Evolutionary conservation across 2,888 invertebrate genomes (phyloP), one percentile per base, ranked within the genome.

Genomic region (Pandemis cinnamomeana): DNA sequence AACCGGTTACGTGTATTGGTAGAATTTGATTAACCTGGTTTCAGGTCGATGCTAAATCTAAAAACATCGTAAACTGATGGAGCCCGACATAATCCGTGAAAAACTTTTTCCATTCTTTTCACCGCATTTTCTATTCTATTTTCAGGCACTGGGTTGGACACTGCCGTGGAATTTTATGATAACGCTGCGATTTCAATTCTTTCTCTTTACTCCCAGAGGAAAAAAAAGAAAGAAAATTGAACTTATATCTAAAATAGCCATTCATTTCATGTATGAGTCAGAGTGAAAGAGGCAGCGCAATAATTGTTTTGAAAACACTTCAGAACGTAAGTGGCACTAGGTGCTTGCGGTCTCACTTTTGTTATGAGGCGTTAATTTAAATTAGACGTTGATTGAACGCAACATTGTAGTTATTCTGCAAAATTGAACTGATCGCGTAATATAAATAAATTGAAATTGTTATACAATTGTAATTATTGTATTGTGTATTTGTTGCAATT

Each of bases 1-100:
- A 68, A 68, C 55, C 36, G 53, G 27, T 13, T 53, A 70, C 27
- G n/a, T 27, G 53, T 58, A 72, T 72, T 62, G 63, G 48, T 58
- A n/a, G 48, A 41, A 64, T 51, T 51, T 44, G 42, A 69, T 68
- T 48, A 63, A 41, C 53, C 53, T 53, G 67, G 53, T 67, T 53
- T 53, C 8, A 58, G 58, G 27, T 36, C 2, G 15, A 67, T 67
- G 53, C 67, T 67, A 67, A 67, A 53, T 41, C 15, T 67, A 66
- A 66, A 36, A n/a, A 15, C n/a, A 41, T 67, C 53, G 41, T 53
- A 41, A 67, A 41, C 53, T 67, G 44, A 6, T 2, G 44, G 6
- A 15, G 7, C 67, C 13, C 20, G 41, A 10, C 20, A 67, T 55
- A 55, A 67, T 42, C 11, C 7, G 42, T 20, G 55, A 58, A 48